These are phyloP conservation scores for Scaptomyza tumidula DNA, from an alignment of 2,888 invertebrate genomes.

Conservation along the genomic window DNA sequence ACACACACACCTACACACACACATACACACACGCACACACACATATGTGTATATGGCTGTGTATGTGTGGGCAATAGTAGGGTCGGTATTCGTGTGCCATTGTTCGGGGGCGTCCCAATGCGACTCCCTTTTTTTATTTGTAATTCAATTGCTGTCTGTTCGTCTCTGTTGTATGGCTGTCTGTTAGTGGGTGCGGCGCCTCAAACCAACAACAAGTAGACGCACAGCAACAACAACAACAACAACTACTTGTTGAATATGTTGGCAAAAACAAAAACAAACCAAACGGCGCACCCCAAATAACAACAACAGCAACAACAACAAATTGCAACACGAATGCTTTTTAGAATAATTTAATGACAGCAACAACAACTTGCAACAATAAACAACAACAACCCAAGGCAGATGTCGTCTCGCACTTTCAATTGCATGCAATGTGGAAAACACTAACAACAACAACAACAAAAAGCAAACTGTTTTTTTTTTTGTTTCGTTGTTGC, in stretches of 20 bases:
- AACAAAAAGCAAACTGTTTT: conserved; percentile 24
- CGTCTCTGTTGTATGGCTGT: neutral
- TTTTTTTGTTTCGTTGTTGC: neutral
- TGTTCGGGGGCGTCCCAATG: conserved; percentile 40
- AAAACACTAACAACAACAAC: conserved; percentile 22
- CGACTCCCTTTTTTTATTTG: conserved; percentile 32
- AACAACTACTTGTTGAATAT: conserved; percentile 18
- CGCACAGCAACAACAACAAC: conserved; percentile 18
- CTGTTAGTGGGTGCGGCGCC: conserved; percentile 55
- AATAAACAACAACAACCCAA: conserved; percentile 18
- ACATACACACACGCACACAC: neutral
- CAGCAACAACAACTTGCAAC: conserved; percentile 8
- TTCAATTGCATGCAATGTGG: conserved; percentile 62
- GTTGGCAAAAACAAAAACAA: conserved; percentile 23
- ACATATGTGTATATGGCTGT: neutral
- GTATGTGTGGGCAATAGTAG: neutral
- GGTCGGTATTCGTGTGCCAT: conserved; percentile 4
- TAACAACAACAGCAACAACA: conserved; percentile 26
- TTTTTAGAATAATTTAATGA: conserved; percentile 60
- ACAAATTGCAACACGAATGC: conserved; percentile 47
- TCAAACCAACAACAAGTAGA: conserved; percentile 9
- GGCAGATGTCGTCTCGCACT: conserved; percentile 59
- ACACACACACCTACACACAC: neutral
- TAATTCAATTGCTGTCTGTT: conserved; percentile 8
- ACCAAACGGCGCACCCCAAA: conserved; percentile 58